These are phyloP conservation scores for Synergus laeviventris DNA, from an alignment of 2,888 invertebrate species.

Conservation along the genomic window DNA sequence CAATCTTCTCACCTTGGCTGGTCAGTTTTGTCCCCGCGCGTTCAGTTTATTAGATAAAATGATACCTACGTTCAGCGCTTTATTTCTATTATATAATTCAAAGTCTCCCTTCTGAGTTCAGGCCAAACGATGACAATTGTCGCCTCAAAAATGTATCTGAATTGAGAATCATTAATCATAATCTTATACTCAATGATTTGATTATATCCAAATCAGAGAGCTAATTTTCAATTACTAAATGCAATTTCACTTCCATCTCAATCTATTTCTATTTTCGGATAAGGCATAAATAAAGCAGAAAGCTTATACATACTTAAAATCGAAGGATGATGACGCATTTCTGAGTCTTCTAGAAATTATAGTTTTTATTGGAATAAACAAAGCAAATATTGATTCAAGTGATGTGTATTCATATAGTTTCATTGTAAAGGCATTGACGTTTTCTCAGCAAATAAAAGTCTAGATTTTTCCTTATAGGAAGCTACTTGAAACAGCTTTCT, in stretches of 20 bases:
- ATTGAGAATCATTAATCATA: constrained; percentile 25
- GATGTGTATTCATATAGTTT: neutral
- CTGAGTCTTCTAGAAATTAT: neutral
- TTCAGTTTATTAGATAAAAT: constrained; percentile 45
- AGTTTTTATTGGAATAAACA: neutral
- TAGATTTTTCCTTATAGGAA: neutral
- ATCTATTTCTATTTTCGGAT: neutral
- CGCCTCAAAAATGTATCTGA: constrained; percentile 21
- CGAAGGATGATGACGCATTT: no score
- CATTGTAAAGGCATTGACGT: neutral
- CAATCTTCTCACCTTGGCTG: constrained; percentile 72
- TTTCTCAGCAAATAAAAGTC: constrained; percentile 8
- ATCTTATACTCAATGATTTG: constrained; percentile 17
- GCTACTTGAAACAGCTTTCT: neutral
- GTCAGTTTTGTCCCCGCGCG: constrained; percentile 49
- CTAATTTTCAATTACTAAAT: neutral
- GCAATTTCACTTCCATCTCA: neutral
- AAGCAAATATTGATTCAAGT: constrained; percentile 18
- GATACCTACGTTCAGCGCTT: constrained; percentile 8
- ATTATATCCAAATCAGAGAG: constrained; percentile 1
- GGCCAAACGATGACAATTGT: neutral
- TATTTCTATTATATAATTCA: constrained; percentile 22
- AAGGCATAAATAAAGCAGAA: neutral
- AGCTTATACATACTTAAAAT: neutral
- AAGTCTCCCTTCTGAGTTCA: neutral